Conservation (phyloP, 2,888 invertebrate genomes). For the Hirudinaria manillensis region DNA sequence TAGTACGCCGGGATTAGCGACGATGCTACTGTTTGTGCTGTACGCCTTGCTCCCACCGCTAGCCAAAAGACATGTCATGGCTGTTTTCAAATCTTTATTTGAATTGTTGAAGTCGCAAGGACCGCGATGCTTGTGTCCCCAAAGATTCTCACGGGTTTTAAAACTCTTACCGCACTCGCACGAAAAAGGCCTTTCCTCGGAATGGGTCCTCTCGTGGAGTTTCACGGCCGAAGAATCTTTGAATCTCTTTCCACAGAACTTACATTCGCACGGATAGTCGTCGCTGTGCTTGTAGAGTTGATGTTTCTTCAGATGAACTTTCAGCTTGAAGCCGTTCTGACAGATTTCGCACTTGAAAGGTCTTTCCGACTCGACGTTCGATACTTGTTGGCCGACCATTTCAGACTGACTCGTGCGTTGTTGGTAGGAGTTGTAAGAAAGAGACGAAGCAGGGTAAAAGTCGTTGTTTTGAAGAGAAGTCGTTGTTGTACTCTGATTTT, state of each 20-base stretch:
- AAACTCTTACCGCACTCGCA: conserved; percentile 40
- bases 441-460: neutral
- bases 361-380: conserved; percentile 27
- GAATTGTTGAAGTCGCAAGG: conserved; percentile 34
- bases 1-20: no score
- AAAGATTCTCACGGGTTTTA: conserved; percentile 42
- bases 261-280: conserved; percentile 39
- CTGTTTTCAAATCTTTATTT: no score
- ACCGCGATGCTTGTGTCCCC: conserved; percentile 41
- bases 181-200: conserved; percentile 36
- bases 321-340: conserved; percentile 41
- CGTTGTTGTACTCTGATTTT: neutral
- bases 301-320: conserved; percentile 41
- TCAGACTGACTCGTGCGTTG: no score
- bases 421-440: no score
- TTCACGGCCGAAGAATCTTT: conserved; percentile 40
- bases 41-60: no score
- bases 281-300: conserved; percentile 38
- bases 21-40: no score
- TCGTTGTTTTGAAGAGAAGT: neutral
- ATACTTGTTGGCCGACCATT: neutral
- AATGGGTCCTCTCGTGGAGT: conserved; percentile 40
- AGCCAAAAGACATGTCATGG: no score
- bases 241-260: conserved; percentile 39
- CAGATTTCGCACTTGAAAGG: conserved; percentile 40